These are phyloP conservation scores for Adineta ricciae DNA, from an alignment of 2,888 invertebrate genomes.

Conservation along the genomic window DNA sequence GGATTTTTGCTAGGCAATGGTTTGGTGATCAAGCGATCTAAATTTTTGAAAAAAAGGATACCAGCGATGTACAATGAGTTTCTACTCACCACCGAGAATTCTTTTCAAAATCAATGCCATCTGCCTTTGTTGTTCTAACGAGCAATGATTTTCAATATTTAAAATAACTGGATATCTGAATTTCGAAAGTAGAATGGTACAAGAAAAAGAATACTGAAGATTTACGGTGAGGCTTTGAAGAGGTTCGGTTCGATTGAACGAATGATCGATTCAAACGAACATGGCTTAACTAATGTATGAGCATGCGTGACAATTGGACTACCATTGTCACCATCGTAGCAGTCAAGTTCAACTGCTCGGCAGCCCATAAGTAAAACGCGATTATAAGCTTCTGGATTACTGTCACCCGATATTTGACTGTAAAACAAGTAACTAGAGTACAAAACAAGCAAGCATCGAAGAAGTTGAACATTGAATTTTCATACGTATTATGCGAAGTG, in stretches of 20 bases:
- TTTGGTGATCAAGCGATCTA: background rate
- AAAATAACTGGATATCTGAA: slow-evolving; percentile 3
- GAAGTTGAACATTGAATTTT: too few relatives aligned
- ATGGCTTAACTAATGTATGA: background rate
- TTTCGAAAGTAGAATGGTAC: background rate
- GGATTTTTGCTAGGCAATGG: background rate
- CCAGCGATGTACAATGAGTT: background rate
- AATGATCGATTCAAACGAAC: slow-evolving; percentile 14
- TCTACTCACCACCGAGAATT: background rate
- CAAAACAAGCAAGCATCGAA: too few relatives aligned
- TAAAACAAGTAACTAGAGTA: background rate
- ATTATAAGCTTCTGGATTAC: slow-evolving; percentile 21
- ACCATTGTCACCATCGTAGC: slow-evolving; percentile 1
- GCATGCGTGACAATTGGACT: background rate
- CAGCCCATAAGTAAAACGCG: background rate
- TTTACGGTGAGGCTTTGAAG: background rate
- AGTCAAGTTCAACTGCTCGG: slow-evolving; percentile 7
- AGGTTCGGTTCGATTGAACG: background rate
- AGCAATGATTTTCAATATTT: slow-evolving; percentile 22
- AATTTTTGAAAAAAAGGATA: background rate
- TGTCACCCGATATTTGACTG: background rate
- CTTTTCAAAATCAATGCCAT: background rate
- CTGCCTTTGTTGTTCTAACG: background rate
- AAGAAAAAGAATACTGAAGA: background rate
- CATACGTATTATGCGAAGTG: slow-evolving; percentile 13